Evolutionary conservation across 2,888 invertebrate genomes (phyloP).

Genomic region (Cybosia mesomella): DNA sequence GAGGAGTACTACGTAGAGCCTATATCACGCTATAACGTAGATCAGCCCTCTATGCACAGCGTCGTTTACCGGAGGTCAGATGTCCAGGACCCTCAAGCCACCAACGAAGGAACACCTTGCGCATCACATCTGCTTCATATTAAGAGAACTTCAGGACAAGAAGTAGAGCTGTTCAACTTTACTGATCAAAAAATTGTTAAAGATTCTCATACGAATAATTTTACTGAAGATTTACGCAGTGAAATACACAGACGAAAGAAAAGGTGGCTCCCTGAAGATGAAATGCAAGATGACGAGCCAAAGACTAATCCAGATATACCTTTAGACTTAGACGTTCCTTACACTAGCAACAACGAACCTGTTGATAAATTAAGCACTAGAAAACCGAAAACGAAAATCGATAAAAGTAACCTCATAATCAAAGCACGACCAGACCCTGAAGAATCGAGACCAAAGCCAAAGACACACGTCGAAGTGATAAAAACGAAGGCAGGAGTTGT

Average conservation of each 20-base stretch:
- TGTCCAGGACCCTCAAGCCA: conserved; percentile 86
- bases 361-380: conserved; percentile 82
- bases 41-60: conserved; percentile 90
- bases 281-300: conserved; percentile 86
- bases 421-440: conserved; percentile 84
- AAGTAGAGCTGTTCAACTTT: conserved; percentile 77
- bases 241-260: conserved; percentile 83
- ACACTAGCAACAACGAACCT: conserved; percentile 88
- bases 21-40: conserved; percentile 88
- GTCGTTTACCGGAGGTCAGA: conserved; percentile 94
- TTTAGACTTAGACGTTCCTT: conserved; percentile 89
- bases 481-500: conserved; percentile 89
- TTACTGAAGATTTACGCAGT: conserved; percentile 72
- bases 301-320: conserved; percentile 89
- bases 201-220: conserved; percentile 66
- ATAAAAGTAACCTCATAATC: conserved; percentile 84
- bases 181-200: conserved; percentile 67
- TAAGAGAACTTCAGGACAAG: conserved; percentile 71
- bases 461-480: conserved; percentile 89
- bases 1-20: conserved; percentile 96
- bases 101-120: conserved; percentile 77
- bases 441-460: conserved; percentile 88
- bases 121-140: conserved; percentile 88
- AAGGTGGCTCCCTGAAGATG: conserved; percentile 91
- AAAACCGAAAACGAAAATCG: conserved; percentile 84